Conservation (phyloP, 2,888 invertebrate genomes). For the Diabrotica balteata region DNA sequence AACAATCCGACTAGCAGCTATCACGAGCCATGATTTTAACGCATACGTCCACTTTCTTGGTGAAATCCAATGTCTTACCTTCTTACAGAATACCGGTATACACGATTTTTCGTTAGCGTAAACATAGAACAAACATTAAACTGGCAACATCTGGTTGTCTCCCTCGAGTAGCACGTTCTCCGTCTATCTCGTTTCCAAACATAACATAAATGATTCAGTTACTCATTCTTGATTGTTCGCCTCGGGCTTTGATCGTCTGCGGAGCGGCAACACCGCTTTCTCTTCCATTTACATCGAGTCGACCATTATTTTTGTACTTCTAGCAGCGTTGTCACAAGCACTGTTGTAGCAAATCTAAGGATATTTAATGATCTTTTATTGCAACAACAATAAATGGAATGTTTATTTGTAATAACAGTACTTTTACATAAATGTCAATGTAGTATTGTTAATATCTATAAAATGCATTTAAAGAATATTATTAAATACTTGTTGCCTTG, state of each 20-base stretch:
- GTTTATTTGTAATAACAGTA: not conserved
- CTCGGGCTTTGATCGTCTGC: conserved; percentile 19
- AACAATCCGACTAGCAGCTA: conserved; percentile 2
- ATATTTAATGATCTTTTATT: not conserved
- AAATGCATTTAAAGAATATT: too few species aligned
- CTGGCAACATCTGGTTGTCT: conserved; percentile 7
- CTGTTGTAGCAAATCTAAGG: not conserved
- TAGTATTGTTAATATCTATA: too few species aligned
- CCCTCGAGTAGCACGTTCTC: not conserved
- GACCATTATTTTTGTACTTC: conserved; percentile 4
- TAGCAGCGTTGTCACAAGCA: not conserved
- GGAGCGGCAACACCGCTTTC: conserved; percentile 20
- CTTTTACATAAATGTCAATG: not conserved
- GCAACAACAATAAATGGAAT: not conserved
- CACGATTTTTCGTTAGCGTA: conserved; percentile 20
- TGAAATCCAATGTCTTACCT: conserved; percentile 5
- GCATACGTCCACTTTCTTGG: conserved; percentile 12
- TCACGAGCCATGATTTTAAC: conserved; percentile 6
- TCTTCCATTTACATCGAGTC: conserved; percentile 15
- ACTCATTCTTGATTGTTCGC: conserved; percentile 26
- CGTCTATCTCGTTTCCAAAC: conserved; percentile 6
- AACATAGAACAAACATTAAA: conserved; percentile 26
- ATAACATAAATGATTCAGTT: conserved; percentile 21
- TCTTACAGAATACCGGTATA: conserved; percentile 14
- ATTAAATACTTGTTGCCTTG: too few species aligned